Conservation (phyloP, 2,113 vertebrate genomes). For the Clarias batrachus region DNA sequence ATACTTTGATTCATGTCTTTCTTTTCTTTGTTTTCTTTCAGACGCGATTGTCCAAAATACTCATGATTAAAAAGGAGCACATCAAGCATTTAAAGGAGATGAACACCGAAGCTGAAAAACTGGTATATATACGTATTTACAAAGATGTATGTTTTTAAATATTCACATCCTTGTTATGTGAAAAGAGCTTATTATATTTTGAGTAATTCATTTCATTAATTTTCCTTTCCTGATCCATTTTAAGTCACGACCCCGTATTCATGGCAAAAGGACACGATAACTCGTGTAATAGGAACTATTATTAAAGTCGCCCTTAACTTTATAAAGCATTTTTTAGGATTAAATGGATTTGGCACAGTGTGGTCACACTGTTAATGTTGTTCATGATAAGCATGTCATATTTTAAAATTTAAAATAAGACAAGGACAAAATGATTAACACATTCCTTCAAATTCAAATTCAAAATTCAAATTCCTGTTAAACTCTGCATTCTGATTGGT, state of each 20-base stretch:
- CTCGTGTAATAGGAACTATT: not conserved
- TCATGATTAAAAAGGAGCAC: slow-evolving; percentile 99
- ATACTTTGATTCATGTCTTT: not conserved
- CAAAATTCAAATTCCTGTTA: no score
- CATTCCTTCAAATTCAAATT: no score
- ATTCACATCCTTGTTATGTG: no score
- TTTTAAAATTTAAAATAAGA: not conserved
- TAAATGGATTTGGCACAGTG: not conserved
- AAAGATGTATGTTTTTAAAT: no score
- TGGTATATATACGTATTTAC: slow-evolving; percentile 72
- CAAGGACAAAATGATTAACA: not conserved
- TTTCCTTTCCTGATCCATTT: not conserved
- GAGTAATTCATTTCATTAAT: not conserved
- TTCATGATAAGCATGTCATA: no score
- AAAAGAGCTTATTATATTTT: no score
- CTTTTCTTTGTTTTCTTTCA: slow-evolving; percentile 62
- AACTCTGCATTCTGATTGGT: not conserved
- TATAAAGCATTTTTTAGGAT: not conserved
- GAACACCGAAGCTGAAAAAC: slow-evolving; percentile 97
- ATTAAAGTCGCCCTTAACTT: not conserved
- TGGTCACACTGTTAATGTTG: no score
- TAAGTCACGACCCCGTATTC: not conserved
- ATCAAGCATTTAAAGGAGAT: slow-evolving; percentile 96
- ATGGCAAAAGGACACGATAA: not conserved
- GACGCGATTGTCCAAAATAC: slow-evolving; percentile 97